These are phyloP conservation scores for Melopsittacus undulatus DNA, from an alignment of 2,797 vertebrate species.

Conservation along the genomic window DNA sequence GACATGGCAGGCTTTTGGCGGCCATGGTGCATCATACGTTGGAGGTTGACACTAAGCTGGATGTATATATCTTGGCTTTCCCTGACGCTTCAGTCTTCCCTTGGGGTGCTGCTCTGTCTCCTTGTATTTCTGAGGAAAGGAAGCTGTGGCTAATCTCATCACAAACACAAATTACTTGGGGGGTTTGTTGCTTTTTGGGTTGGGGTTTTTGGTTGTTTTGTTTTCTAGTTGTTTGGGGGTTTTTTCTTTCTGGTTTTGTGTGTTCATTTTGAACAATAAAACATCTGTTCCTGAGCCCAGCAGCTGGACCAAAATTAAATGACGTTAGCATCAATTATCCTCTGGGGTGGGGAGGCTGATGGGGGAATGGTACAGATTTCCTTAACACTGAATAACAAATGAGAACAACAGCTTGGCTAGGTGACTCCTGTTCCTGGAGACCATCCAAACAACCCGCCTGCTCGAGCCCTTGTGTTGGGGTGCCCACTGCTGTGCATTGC, in stretches of 20 bases:
- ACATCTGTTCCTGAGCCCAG: conserved; percentile 76
- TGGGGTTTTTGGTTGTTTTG: neutral
- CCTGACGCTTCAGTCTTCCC: neutral
- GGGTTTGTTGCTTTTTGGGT: neutral
- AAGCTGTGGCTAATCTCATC: neutral
- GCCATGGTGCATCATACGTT: too few species aligned
- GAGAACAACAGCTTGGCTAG: conserved; percentile 32
- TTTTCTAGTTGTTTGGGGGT: neutral
- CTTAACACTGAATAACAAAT: conserved; percentile 9
- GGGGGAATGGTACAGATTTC: conserved; percentile 13
- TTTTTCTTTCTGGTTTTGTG: neutral
- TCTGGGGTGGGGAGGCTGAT: conserved; percentile 3
- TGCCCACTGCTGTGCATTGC: fast-evolving
- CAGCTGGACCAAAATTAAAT: conserved; percentile 73
- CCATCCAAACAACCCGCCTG: neutral
- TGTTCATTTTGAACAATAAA: conserved; percentile 74
- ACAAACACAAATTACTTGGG: neutral
- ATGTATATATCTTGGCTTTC: neutral
- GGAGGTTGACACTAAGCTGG: neutral
- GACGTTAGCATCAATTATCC: conserved; percentile 74
- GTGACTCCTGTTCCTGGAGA: neutral
- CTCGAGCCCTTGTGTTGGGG: fast-evolving
- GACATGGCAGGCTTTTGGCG: neutral
- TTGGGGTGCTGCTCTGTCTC: neutral
- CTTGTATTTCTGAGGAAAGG: neutral